Conservation (phyloP, 2,797 vertebrate species). For the Clarias fuscus region DNA sequence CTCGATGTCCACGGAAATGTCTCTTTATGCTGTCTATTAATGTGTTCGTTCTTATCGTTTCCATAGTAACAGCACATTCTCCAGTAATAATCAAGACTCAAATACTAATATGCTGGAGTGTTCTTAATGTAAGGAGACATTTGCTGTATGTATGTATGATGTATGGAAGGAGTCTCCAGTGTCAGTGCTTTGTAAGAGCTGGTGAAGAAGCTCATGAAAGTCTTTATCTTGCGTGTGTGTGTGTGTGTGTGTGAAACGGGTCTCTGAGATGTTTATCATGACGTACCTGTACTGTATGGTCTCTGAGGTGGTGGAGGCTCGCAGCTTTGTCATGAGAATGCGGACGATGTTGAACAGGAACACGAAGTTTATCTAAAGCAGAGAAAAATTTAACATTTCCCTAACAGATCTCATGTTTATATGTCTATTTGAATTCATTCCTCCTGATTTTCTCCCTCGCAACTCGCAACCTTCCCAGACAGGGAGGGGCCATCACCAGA, state of each 20-base stretch:
- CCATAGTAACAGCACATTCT: not conserved
- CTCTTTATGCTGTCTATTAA: not conserved
- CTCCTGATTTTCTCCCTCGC: too few relatives aligned
- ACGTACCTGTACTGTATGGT: slow-evolving; percentile 95
- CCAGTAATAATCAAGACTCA: too few relatives aligned
- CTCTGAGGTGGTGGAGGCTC: slow-evolving; percentile 95
- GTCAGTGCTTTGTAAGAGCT: not conserved
- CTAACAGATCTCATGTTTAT: not conserved
- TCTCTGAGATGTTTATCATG: not conserved
- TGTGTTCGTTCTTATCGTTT: not conserved
- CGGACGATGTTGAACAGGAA: slow-evolving; percentile 98
- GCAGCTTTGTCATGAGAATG: slow-evolving; percentile 95
- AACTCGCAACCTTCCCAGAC: too few relatives aligned
- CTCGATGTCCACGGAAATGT: not conserved
- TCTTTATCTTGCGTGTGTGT: not conserved
- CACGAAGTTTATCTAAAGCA: slow-evolving; percentile 89
- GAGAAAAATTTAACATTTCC: not conserved
- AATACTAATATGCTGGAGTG: not conserved
- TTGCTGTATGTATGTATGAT: not conserved
- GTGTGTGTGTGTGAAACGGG: not conserved
- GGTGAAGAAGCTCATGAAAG: not conserved
- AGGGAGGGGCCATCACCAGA: too few relatives aligned
- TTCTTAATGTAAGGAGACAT: not conserved
- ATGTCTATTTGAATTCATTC: not conserved
- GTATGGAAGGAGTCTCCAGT: not conserved